Conservation (phyloP, 2,797 vertebrate genomes). For the Chloroceryle amazona region DNA sequence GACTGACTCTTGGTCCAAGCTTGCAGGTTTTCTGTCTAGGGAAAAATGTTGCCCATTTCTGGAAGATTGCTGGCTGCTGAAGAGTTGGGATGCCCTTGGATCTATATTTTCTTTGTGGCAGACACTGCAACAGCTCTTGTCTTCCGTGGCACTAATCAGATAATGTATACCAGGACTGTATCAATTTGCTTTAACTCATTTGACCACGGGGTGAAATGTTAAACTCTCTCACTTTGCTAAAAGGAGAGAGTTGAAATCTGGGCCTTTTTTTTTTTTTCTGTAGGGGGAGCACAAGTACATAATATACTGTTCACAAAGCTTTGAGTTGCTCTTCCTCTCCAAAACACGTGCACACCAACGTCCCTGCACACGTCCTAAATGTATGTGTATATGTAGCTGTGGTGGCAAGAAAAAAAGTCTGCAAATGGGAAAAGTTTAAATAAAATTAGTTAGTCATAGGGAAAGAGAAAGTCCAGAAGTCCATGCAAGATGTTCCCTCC, state of each 20-base stretch:
- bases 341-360: fast-evolving
- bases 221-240: neutral
- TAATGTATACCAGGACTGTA: too few species aligned
- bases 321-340: neutral
- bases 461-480: neutral
- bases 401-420: neutral
- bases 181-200: too few species aligned
- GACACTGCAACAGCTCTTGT: too few species aligned
- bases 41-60: neutral
- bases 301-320: neutral
- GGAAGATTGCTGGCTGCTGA: neutral
- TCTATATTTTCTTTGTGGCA: too few species aligned
- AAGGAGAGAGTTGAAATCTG: neutral
- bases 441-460: neutral
- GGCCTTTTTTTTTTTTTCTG: neutral
- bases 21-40: neutral
- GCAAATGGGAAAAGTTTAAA: too few species aligned
- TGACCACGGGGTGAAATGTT: too few species aligned
- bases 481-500: neutral
- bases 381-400: neutral
- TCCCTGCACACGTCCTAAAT: neutral
- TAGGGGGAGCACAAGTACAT: conserved; percentile 25
- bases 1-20: neutral
- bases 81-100: neutral
- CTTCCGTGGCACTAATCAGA: too few species aligned